phyloP scores from a whole-genome alignment of 2,888 invertebrate species.

The Mactromeris polynyma region DNA sequence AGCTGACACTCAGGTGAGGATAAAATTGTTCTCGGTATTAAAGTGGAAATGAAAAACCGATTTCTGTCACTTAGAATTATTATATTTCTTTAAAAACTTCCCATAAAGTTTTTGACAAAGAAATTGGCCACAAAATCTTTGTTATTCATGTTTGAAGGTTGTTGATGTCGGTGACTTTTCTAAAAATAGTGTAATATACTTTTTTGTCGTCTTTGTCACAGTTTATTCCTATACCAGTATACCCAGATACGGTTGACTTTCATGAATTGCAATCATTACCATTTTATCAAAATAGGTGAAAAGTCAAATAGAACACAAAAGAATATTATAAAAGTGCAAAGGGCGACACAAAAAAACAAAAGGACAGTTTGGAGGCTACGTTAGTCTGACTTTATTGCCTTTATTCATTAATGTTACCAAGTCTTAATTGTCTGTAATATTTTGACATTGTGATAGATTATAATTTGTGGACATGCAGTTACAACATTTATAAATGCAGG shows the following conservation, averaged over 20 bases:
- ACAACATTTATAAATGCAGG: neutral
- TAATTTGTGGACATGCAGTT: neutral
- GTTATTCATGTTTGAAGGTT: neutral
- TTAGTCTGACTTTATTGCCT: neutral
- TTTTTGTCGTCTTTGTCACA: neutral
- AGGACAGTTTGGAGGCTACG: neutral
- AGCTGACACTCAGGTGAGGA: conserved; percentile 40
- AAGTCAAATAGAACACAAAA: conserved; percentile 1
- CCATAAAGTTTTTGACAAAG: conserved; percentile 8
- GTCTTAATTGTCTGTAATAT: neutral
- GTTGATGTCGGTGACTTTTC: neutral
- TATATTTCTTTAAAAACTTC: conserved; percentile 7
- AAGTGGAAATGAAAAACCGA: conserved; percentile 22
- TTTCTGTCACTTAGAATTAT: conserved; percentile 14
- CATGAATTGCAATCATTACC: neutral
- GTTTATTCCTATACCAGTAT: neutral
- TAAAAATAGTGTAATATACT: neutral
- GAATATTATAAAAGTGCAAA: neutral
- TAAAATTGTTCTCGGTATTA: conserved; percentile 10
- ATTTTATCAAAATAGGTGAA: neutral
- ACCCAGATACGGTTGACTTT: neutral
- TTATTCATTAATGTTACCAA: neutral
- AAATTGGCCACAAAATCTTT: neutral
- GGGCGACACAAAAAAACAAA: neutral
- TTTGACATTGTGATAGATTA: neutral